Percentiles rank a stretch among this genome's conserved stretches.
phyloP scores from a whole-genome alignment of 2,888 invertebrate genomes.

The Dendrolimus pini region DNA sequence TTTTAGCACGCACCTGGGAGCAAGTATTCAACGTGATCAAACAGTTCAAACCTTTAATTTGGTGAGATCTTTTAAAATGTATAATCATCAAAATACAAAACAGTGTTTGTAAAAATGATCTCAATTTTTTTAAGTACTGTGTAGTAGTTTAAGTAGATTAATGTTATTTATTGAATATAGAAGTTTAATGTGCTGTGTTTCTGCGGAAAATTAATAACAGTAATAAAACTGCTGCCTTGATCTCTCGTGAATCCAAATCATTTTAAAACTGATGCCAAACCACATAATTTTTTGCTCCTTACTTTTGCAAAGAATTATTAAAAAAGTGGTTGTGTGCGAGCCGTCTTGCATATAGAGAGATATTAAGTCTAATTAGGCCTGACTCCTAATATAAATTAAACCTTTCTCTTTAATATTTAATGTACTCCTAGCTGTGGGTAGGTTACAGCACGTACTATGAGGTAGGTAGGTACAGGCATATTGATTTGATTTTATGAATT shows the following conservation, averaged over 20 bases:
- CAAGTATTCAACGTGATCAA: slow-evolving; percentile 27
- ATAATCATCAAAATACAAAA: slow-evolving; percentile 25
- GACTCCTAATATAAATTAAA: too few species aligned
- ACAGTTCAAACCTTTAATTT: slow-evolving; percentile 2
- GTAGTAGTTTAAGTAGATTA: slow-evolving; percentile 50
- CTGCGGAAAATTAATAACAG: slow-evolving; percentile 19
- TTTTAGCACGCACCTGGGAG: slow-evolving; percentile 55
- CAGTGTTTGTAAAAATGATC: slow-evolving; percentile 58
- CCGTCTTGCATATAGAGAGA: too few species aligned
- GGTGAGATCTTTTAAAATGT: slow-evolving; percentile 18
- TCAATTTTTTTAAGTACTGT: slow-evolving; percentile 67
- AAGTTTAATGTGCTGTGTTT: slow-evolving; percentile 9
- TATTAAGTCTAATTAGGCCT: too few species aligned
- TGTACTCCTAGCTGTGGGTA: too few species aligned
- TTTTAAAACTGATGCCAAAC: slow-evolving; percentile 42
- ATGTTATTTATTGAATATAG: slow-evolving; percentile 55
- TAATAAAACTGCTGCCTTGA: slow-evolving; percentile 31
- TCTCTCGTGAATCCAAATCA: slow-evolving; percentile 54
- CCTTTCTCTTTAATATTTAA: too few species aligned
- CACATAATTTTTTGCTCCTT: slow-evolving; percentile 8
- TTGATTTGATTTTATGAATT: too few species aligned
- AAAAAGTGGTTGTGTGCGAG: too few species aligned
- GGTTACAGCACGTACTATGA: too few species aligned
- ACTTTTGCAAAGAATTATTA: too few species aligned
- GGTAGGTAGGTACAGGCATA: too few species aligned